These are phyloP conservation scores for Sphaerophoria rueppellii DNA, from an alignment of 2,888 invertebrate species.

Conservation along the genomic window DNA sequence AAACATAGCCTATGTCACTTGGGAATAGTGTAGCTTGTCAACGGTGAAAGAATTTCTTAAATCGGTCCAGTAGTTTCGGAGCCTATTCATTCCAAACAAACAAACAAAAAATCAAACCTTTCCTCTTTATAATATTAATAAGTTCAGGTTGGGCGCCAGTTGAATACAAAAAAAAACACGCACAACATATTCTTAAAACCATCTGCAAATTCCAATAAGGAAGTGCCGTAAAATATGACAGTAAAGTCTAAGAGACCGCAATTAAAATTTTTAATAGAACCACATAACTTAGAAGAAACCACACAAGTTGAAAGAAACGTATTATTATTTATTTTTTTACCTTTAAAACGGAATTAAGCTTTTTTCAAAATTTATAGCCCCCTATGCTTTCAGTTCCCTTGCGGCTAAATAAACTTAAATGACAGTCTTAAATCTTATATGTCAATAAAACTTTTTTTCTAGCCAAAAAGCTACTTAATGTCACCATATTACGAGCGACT, in stretches of 20 bases:
- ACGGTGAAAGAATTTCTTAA: too few relatives aligned
- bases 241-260: neutral
- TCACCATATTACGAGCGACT: conserved; percentile 43
- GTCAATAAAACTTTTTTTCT: conserved; percentile 58
- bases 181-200: neutral
- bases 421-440: conserved; percentile 63
- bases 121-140: too few relatives aligned
- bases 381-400: neutral
- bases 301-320: conserved; percentile 30
- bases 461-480: conserved; percentile 57
- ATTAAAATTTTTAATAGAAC: conserved; percentile 5
- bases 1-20: too few relatives aligned
- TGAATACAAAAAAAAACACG: neutral
- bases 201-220: neutral
- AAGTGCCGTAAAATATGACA: neutral
- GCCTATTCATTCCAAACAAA: too few relatives aligned
- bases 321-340: conserved; percentile 54
- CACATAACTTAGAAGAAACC: conserved; percentile 43
- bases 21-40: too few relatives aligned
- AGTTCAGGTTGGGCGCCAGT: conserved; percentile 26
- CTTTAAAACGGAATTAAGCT: conserved; percentile 29
- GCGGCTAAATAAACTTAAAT: conserved; percentile 42
- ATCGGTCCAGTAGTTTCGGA: too few relatives aligned
- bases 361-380: conserved; percentile 51
- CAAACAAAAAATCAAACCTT: too few relatives aligned